Conservation (phyloP, 2,888 invertebrate species). For the Tenthredo mesomela region DNA sequence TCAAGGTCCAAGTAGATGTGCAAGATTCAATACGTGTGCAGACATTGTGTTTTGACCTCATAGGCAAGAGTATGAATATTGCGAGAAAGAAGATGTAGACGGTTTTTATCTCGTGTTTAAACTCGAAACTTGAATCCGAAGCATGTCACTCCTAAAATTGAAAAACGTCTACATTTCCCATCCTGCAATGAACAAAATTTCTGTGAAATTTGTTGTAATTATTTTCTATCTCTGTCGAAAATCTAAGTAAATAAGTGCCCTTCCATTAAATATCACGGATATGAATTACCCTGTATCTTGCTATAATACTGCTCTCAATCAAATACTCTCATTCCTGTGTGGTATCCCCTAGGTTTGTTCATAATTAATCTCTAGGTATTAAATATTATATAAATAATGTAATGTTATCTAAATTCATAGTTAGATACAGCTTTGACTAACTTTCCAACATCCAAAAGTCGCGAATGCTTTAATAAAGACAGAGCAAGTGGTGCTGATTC, state of each 20-base stretch:
- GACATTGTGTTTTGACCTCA: neutral
- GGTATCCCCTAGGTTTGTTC: neutral
- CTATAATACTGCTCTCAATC: neutral
- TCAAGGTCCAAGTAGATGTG: neutral
- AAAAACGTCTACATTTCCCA: neutral
- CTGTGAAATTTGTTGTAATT: neutral
- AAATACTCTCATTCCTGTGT: constrained; percentile 38
- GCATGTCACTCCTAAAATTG: neutral
- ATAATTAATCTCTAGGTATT: neutral
- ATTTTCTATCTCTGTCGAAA: neutral
- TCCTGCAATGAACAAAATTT: neutral
- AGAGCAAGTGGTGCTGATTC: neutral
- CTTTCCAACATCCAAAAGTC: neutral
- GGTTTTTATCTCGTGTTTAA: neutral
- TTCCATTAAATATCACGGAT: neutral
- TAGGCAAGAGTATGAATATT: neutral
- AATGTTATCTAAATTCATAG: constrained; percentile 24
- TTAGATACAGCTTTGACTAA: neutral
- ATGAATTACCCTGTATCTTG: constrained; percentile 5
- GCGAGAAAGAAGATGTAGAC: neutral
- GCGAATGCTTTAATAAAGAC: neutral
- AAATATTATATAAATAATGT: constrained; percentile 17
- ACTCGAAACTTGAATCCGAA: neutral
- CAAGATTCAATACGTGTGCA: neutral
- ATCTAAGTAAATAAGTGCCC: constrained; percentile 12